Percentiles rank a stretch among this genome's conserved stretches.
Conservation (phyloP, 37 sponge, comb jelly and placozoan genomes). For the Chondrilla cf. caribensis region DNA sequence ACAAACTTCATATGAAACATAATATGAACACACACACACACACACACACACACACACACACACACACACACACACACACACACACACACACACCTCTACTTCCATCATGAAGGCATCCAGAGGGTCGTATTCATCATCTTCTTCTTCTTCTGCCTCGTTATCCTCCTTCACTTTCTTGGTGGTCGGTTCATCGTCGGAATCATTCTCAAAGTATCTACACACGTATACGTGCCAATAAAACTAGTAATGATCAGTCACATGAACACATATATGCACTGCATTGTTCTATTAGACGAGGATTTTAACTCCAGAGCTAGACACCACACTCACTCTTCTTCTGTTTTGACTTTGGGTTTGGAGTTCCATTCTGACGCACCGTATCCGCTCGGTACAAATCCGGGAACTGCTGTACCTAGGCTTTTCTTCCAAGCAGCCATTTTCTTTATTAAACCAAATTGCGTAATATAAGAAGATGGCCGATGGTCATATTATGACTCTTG, state of each 20-base stretch:
- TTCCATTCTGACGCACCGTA: conserved; percentile 20
- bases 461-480: background rate
- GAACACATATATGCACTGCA: too few relatives aligned
- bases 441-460: background rate
- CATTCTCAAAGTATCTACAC: conserved; percentile 17
- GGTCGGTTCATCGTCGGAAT: background rate
- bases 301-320: too few relatives aligned
- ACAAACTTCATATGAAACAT: too few relatives aligned
- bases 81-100: conserved; percentile 61
- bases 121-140: conserved; percentile 81
- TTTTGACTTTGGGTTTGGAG: background rate
- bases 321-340: conserved; percentile 24
- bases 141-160: background rate
- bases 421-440: conserved; percentile 19
- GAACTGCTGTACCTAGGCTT: conserved; percentile 5
- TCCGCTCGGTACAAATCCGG: conserved; percentile 17
- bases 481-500: background rate
- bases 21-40: too few relatives aligned
- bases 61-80: too few relatives aligned
- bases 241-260: too few relatives aligned
- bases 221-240: too few relatives aligned
- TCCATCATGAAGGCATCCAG: conserved; percentile 98
- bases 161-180: conserved; percentile 1
- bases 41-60: too few relatives aligned
- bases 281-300: too few relatives aligned